phyloP scores from a whole-genome alignment of 1,140 invertebrate genomes.

The Zeugodacus cucurbitae region DNA sequence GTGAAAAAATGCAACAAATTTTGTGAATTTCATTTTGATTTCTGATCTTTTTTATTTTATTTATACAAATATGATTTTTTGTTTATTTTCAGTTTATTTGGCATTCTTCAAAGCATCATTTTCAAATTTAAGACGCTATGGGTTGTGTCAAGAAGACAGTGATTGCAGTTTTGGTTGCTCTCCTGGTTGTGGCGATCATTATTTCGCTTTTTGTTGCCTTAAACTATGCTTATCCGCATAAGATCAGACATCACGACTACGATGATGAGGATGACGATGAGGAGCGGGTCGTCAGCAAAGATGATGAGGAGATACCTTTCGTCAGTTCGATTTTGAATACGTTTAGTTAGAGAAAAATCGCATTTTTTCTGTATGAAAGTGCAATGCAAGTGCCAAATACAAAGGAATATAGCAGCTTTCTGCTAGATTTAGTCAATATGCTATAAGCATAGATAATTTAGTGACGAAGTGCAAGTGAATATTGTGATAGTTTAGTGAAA shows the following conservation, averaged over 20 bases:
- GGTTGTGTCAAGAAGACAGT: neutral
- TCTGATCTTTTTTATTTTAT: neutral
- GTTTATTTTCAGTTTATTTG: neutral
- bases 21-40: neutral
- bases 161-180: neutral
- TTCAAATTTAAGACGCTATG: neutral
- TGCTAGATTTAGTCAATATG: neutral
- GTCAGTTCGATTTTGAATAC: conserved; percentile 6
- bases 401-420: neutral
- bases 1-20: neutral
- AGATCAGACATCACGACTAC: conserved; percentile 5
- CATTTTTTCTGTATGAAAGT: neutral
- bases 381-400: neutral
- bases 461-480: neutral
- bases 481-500: conserved; percentile 19
- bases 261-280: conserved; percentile 10
- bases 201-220: conserved; percentile 24
- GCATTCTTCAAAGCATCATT: neutral
- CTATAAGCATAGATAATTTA: neutral
- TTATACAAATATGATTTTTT: neutral
- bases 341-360: neutral
- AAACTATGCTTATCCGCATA: conserved; percentile 27
- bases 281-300: neutral
- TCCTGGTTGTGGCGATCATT: neutral
- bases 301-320: conserved; percentile 24